Conservation (phyloP, 2,797 vertebrate genomes). For the Sandelia bainsii region DNA sequence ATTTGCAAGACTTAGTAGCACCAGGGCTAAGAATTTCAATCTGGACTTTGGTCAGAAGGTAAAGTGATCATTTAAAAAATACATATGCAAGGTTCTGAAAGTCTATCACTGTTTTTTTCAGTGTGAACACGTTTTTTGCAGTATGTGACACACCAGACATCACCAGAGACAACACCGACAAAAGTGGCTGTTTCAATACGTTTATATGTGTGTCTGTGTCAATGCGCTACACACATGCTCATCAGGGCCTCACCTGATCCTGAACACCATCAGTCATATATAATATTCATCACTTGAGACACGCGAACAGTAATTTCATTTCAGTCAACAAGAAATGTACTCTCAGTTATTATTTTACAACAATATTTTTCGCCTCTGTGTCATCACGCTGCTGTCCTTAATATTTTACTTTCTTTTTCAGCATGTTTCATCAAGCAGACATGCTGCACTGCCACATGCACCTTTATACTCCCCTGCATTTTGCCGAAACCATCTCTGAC, state of each 20-base stretch:
- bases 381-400: slow-evolving; percentile 43
- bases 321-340: too few species aligned
- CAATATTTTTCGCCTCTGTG: slow-evolving; percentile 18
- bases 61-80: too few species aligned
- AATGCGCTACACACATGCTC: slow-evolving; percentile 45
- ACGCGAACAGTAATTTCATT: slow-evolving; percentile 5
- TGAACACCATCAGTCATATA: slow-evolving; percentile 46
- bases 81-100: too few species aligned
- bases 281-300: slow-evolving; percentile 40
- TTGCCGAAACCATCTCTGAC: not conserved
- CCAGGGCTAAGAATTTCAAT: too few species aligned
- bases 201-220: too few species aligned
- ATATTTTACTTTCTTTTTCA: slow-evolving; percentile 43
- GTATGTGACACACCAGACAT: too few species aligned
- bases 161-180: slow-evolving; percentile 17
- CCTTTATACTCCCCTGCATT: slow-evolving; percentile 10
- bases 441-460: not conserved
- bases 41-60: too few species aligned
- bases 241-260: slow-evolving; percentile 57
- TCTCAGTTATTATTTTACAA: too few species aligned
- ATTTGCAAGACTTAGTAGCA: too few species aligned
- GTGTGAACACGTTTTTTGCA: too few species aligned
- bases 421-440: slow-evolving; percentile 23
- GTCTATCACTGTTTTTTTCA: too few species aligned
- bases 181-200: slow-evolving; percentile 2